phyloP scores from a whole-genome alignment of 2,888 invertebrate genomes.

The Disparrhopalites patrizii region DNA sequence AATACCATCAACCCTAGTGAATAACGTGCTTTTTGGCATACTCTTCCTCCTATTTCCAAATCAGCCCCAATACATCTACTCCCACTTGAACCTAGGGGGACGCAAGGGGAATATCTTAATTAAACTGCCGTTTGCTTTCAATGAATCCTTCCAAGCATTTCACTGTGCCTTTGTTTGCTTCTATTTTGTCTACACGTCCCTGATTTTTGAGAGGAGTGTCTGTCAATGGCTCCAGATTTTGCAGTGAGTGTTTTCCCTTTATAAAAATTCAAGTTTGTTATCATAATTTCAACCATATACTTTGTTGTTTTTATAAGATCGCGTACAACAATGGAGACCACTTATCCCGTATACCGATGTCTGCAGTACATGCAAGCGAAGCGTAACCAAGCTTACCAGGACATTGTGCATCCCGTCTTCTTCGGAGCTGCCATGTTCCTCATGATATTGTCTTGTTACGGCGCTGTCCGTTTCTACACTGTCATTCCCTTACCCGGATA shows the following conservation, averaged over 20 bases:
- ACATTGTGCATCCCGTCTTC: not conserved
- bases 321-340: too few relatives aligned
- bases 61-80: not conserved
- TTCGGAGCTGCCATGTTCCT: not conserved
- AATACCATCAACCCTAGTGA: not conserved
- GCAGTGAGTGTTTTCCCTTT: not conserved
- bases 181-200: slow-evolving; percentile 2
- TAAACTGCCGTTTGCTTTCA: not conserved
- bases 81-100: not conserved
- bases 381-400: not conserved
- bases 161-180: not conserved
- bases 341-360: not conserved
- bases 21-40: not conserved
- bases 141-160: not conserved
- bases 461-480: not conserved
- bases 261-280: too few relatives aligned
- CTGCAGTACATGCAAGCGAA: not conserved
- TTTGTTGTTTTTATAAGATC: too few relatives aligned
- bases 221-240: not conserved
- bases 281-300: too few relatives aligned
- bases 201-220: not conserved
- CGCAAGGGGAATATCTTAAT: not conserved
- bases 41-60: not conserved
- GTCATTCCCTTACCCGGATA: not conserved
- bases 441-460: not conserved